Conservation (phyloP, 2,888 invertebrate species). For the Melitaea athalia region DNA sequence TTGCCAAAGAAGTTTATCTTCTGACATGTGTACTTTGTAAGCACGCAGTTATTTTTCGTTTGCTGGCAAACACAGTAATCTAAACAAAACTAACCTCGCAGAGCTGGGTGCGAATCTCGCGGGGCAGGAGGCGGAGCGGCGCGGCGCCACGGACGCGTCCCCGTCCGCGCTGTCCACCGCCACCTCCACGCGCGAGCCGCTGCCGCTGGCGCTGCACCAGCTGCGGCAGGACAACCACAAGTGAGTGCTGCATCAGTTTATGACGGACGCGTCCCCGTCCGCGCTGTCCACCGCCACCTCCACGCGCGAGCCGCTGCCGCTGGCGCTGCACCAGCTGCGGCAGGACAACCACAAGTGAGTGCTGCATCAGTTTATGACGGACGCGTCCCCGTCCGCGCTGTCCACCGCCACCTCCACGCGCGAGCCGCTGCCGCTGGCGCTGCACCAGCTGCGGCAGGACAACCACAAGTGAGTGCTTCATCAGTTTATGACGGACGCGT, state of each 20-base stretch:
- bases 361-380: constrained; percentile 67
- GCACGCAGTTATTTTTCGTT: too few species aligned
- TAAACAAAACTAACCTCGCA: too few species aligned
- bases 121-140: constrained; percentile 84
- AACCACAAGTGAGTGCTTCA: constrained; percentile 31
- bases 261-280: too few species aligned
- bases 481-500: too few species aligned
- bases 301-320: constrained; percentile 56
- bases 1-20: too few species aligned
- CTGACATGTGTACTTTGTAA: too few species aligned
- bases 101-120: constrained; percentile 94
- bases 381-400: constrained; percentile 64
- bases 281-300: constrained; percentile 47
- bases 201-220: constrained; percentile 50
- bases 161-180: constrained; percentile 72
- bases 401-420: constrained; percentile 69
- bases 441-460: constrained; percentile 63
- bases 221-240: constrained; percentile 70
- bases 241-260: constrained; percentile 43
- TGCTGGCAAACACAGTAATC: too few species aligned
- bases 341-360: constrained; percentile 62
- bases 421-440: constrained; percentile 50
- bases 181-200: constrained; percentile 63
- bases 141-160: constrained; percentile 68
- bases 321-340: constrained; percentile 53